Evolutionary conservation across 1,140 invertebrate species (phyloP).

Genomic region (Idris sp.): DNA sequence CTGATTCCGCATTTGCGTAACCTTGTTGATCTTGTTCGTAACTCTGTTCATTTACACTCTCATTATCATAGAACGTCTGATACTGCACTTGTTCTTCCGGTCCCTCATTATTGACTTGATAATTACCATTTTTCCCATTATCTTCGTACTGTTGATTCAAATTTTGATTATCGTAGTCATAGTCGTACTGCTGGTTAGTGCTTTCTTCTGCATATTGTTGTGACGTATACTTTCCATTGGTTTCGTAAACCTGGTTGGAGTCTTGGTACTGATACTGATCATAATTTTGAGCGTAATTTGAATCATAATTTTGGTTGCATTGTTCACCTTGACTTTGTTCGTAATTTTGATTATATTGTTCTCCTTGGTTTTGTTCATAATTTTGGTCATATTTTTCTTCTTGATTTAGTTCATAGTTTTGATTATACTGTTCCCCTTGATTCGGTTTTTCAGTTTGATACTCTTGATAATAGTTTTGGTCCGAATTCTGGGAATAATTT

Average conservation of each 20-base stretch:
- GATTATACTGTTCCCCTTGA: constrained; percentile 24
- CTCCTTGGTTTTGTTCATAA: constrained; percentile 5
- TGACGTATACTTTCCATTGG: neutral
- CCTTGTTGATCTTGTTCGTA: constrained; percentile 29
- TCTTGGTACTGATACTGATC: constrained; percentile 48
- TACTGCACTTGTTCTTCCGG: constrained; percentile 23
- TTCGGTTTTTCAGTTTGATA: constrained; percentile 30
- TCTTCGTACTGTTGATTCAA: constrained; percentile 47
- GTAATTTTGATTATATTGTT: constrained; percentile 39
- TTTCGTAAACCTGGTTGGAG: constrained; percentile 22
- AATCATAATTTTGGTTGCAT: constrained; percentile 29
- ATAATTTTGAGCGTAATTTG: constrained; percentile 23
- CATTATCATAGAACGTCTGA: constrained; percentile 1
- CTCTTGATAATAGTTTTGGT: constrained; percentile 48
- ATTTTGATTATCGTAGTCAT: constrained; percentile 46
- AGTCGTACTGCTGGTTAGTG: constrained; percentile 36
- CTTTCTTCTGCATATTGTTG: constrained; percentile 15
- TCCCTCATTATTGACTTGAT: constrained; percentile 39
- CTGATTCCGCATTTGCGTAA: constrained; percentile 14
- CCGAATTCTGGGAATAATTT: constrained; percentile 16
- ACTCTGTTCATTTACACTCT: constrained; percentile 12
- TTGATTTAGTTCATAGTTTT: constrained; percentile 25
- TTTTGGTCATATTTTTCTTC: constrained; percentile 16
- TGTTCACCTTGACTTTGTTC: constrained; percentile 27
- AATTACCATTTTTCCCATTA: constrained; percentile 42